phyloP scores from a whole-genome alignment of 2,113 vertebrate species.

The Hemicordylus capensis region DNA sequence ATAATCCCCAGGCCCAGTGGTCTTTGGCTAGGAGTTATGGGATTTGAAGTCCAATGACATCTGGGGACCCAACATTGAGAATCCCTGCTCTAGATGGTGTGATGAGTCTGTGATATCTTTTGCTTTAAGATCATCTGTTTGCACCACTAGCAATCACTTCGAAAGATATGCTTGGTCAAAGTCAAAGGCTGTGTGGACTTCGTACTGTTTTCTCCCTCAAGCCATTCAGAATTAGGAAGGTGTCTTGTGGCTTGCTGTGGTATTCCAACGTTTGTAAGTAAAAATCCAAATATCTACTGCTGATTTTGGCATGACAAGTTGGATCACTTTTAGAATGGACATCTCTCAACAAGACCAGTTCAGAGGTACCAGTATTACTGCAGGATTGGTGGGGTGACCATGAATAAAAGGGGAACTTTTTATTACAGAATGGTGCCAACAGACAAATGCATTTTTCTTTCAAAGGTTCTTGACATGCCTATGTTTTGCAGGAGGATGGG shows the following conservation, averaged over 20 bases:
- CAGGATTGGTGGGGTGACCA: background rate
- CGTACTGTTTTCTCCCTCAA: too few relatives aligned
- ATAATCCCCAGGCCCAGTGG: too few relatives aligned
- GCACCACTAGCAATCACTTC: background rate
- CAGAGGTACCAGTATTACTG: background rate
- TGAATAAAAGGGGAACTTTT: background rate
- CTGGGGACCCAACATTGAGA: too few relatives aligned
- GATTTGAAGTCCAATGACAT: too few relatives aligned
- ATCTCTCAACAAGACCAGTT: background rate
- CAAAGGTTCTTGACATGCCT: too few relatives aligned
- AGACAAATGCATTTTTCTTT: background rate
- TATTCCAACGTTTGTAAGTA: background rate
- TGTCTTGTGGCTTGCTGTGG: background rate
- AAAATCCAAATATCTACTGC: background rate
- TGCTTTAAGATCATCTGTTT: background rate
- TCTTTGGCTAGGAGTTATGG: too few relatives aligned
- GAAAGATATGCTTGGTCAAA: background rate
- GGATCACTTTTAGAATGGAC: background rate
- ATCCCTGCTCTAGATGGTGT: background rate
- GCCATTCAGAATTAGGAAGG: background rate
- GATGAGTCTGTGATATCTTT: background rate
- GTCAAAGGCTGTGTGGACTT: background rate
- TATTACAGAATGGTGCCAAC: background rate
- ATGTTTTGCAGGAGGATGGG: background rate
- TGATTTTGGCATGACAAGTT: background rate